Percentiles rank a stretch among this genome's conserved stretches.
phyloP scores from a whole-genome alignment of 2,113 vertebrate genomes.

The Penelope pileata region DNA sequence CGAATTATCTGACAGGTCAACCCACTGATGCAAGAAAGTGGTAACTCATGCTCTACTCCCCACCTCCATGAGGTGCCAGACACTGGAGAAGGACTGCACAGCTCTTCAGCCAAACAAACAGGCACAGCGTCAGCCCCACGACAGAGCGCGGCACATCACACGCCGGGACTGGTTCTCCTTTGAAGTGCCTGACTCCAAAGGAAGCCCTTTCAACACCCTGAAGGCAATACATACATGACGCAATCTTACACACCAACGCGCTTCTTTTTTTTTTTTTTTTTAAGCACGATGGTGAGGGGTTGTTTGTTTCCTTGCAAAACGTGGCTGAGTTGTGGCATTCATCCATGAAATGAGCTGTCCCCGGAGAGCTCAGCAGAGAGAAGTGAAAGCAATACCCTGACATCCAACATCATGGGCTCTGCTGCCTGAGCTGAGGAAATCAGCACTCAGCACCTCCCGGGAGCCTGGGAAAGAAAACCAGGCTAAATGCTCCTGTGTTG shows the following conservation, averaged over 20 bases:
- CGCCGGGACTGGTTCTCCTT: neutral
- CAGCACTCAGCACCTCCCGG: neutral
- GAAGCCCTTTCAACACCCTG: neutral
- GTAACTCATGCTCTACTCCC: neutral
- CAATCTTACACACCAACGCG: neutral
- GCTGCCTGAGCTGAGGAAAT: neutral
- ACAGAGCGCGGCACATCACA: neutral
- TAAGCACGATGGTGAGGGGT: neutral
- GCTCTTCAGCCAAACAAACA: neutral
- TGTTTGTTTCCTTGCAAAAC: neutral
- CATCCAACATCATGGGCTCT: neutral
- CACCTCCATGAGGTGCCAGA: neutral
- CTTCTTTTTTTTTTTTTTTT: neutral
- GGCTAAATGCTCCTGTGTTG: neutral
- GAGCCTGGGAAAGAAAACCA: neutral
- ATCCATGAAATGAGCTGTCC: neutral
- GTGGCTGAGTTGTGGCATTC: neutral
- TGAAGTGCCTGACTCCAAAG: constrained; percentile 1
- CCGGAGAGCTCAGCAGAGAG: neutral
- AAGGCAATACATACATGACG: neutral
- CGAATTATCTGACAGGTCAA: fast-evolving
- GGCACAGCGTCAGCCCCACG: neutral
- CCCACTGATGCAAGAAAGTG: neutral
- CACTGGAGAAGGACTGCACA: neutral
- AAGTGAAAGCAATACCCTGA: fast-evolving